Percentiles rank a stretch among this genome's conserved stretches.
Conservation (phyloP, 2,113 vertebrate species). For the zebrafish (Danio rerio) region GRCz12tu NC_133182.1:63200001-63200500, state of each 20-base stretch:
- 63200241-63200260: slow-evolving; percentile 1
- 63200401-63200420: too few relatives aligned
- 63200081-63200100: slow-evolving; percentile 35
- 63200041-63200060: not conserved
- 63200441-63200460: too few relatives aligned
- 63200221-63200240: not conserved
- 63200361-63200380: too few relatives aligned
- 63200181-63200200: slow-evolving; percentile 2
- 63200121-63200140: slow-evolving; percentile 31
- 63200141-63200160: not conserved
- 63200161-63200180: slow-evolving; percentile 10
- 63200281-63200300: not conserved
- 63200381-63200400: too few relatives aligned
- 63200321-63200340: too few relatives aligned
- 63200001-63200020: slow-evolving; percentile 70
- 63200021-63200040: slow-evolving; percentile 4
- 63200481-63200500: too few relatives aligned
- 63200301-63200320: not conserved
- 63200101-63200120: slow-evolving; percentile 43
- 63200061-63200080: slow-evolving; percentile 22
- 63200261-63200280: not conserved
- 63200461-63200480: too few relatives aligned
- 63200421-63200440: too few relatives aligned
- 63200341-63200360: too few relatives aligned
- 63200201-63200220: slow-evolving; percentile 8